phyloP scores from a whole-genome alignment of 2,113 vertebrate genomes.

The Vidua macroura region DNA sequence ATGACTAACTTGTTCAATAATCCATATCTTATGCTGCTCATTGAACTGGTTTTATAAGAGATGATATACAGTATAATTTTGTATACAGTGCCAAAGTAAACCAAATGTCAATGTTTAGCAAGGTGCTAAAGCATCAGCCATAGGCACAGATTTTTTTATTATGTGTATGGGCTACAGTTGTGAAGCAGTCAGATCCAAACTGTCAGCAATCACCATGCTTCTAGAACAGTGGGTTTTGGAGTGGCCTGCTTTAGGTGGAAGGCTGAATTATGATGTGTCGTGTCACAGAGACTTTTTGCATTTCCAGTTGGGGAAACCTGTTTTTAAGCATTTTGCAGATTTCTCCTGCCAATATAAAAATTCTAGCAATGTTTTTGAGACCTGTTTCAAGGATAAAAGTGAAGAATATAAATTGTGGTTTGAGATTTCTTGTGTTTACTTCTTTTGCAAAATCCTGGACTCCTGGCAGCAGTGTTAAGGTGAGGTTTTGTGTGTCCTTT shows the following conservation, averaged over 20 bases:
- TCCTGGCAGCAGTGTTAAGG: neutral
- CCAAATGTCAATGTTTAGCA: neutral
- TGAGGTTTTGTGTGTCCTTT: neutral
- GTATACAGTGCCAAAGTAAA: neutral
- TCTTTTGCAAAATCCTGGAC: neutral
- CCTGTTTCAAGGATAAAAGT: neutral
- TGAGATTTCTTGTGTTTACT: neutral
- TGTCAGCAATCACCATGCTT: rapidly evolving
- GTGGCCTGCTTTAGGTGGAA: neutral
- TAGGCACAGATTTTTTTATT: neutral
- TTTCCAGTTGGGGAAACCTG: neutral
- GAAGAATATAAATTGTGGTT: neutral
- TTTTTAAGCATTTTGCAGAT: neutral
- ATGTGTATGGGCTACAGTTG: neutral
- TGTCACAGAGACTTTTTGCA: neutral
- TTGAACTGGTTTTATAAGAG: neutral
- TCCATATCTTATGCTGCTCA: neutral
- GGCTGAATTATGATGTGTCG: rapidly evolving
- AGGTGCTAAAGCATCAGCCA: neutral
- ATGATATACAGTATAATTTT: neutral
- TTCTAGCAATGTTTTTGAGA: neutral
- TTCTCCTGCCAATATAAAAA: neutral
- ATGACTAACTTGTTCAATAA: neutral
- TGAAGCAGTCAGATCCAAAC: neutral
- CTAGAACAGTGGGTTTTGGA: neutral